Evolutionary conservation across 2,113 vertebrate genomes (phyloP), one percentile per base, ranked within the genome.

Genomic region (Ageneiosus marmoratus): DNA sequence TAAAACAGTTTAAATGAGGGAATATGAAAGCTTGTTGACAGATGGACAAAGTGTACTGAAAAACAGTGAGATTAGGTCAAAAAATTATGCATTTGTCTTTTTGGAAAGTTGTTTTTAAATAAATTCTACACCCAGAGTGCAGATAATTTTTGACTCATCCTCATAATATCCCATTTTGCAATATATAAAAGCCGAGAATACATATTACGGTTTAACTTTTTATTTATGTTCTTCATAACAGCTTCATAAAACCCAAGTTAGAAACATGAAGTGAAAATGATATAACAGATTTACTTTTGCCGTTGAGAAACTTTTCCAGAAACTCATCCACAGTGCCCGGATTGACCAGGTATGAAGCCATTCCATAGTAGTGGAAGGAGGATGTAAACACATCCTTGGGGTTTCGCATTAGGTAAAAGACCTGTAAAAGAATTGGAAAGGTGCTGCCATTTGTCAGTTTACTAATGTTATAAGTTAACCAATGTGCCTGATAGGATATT

Each of bases 371-470:
- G 84, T 93, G 84, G 80, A 89, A 94, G n/a, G 89, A 84, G 3
- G 93, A 95, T 0, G 91, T 93, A 1, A 94, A 92, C 1, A 93
- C 91, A 58, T 94, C 93, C 88, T 90, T 94, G 27, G 93, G 94
- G 87, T 94, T 92, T 70, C 93, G 89, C 87, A 91, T 88, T 80
- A 93, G 73, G 77, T 94, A 92, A 77, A 94, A 86, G 75, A 94
- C 91, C 93, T 95, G 83, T 8, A 85, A 32, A 63, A 50, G 44
- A n/a, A 72, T 5, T 53, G 1, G 27, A 50, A 44, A 46, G 3
- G 32, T 48, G 37, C 55, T 62, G 37, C 10, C 0, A 0, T 76
- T 32, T 55, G 74, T 22, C 24, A 77, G 10, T 34, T 76, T 37
- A 53, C 9, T 53, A 12, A 53, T 20, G 27, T 32, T 62, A 34